phyloP scores from a whole-genome alignment of 2,797 vertebrate genomes.

The Perodicticus potto region DNA sequence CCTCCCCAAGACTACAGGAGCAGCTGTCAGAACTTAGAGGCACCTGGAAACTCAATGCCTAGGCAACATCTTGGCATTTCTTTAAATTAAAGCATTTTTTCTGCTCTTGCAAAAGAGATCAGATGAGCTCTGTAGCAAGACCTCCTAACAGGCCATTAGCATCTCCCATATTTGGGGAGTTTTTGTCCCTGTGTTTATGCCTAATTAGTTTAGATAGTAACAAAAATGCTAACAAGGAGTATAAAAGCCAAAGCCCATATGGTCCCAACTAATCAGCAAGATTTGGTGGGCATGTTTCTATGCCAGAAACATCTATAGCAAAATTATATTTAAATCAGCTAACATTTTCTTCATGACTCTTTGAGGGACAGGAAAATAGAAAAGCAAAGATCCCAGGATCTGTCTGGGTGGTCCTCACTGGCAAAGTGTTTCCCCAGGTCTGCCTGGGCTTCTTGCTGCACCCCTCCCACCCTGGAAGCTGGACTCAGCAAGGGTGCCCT shows the following conservation, averaged over 20 bases:
- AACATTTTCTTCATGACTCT: neutral
- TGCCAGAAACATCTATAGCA: neutral
- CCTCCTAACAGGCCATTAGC: neutral
- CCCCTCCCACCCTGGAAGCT: neutral
- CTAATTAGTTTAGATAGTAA: neutral
- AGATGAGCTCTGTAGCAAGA: neutral
- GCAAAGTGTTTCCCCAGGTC: neutral
- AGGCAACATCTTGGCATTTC: too few species aligned
- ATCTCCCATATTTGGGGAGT: neutral
- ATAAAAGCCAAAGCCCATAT: neutral
- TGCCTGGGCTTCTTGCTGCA: neutral
- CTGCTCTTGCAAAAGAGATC: neutral
- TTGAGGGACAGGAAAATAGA: neutral
- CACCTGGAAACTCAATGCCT: neutral
- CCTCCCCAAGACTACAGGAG: neutral
- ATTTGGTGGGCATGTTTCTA: neutral
- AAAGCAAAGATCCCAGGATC: neutral
- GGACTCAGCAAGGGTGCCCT: fast-evolving
- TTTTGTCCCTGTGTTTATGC: neutral
- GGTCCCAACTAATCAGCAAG: neutral
- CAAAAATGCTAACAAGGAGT: neutral
- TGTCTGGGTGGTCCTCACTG: neutral
- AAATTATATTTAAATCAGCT: neutral
- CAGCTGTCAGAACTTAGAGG: neutral
- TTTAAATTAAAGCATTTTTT: neutral